Evolutionary conservation across 2,113 vertebrate species (phyloP), one percentile per base, ranked within the genome.

Genomic region (Phalacrocorax brasilianus): DNA sequence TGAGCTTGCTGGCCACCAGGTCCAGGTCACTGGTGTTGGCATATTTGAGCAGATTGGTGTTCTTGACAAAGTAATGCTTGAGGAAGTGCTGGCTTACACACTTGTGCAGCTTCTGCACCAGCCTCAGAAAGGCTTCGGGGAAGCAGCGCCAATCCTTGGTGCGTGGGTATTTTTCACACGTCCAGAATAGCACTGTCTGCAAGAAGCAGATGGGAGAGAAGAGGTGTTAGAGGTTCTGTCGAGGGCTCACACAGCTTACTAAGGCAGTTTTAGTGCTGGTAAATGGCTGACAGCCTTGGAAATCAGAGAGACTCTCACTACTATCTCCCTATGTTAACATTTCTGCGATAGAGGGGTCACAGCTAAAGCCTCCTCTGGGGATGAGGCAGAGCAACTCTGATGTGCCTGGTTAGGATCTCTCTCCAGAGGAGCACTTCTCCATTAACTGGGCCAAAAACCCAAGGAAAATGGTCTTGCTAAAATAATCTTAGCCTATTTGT

Each of bases 151-250:
- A 98, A 91, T 98, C 98, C 86, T 98, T 98, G 76, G 89, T 76
- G 67, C 94, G 97, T 7, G 98, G 98, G 85, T 98, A 98, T 91
- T 99, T 99, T 98, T 99, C 98, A 75, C 98, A 98, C 23, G 98
- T 98, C 98, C 98, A 98, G 91, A 99, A 98, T 81, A 99, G 97
- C 85, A 99, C 97, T 3, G 96, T 98, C 99, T 99, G 97, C 5
- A 93, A 93, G 91, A 62, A 96, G 82, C 93, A 95, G 95, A 96
- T 85, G 83, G 26, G 63, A 87, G 63, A 93, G 66, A 50, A 93
- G 91, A 97, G 74, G 92, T 92, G 94, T 97, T 95, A 97, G 89
- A 97, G 95, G 96, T 95, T 93, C 95, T 97, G 96, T 55, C 6
- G 47, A 91, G 95, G 97, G 89, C 77, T 97, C 81, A 85, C 77